Evolutionary conservation across 2,888 invertebrate genomes (phyloP).

Genomic region (Archips xylosteana): DNA sequence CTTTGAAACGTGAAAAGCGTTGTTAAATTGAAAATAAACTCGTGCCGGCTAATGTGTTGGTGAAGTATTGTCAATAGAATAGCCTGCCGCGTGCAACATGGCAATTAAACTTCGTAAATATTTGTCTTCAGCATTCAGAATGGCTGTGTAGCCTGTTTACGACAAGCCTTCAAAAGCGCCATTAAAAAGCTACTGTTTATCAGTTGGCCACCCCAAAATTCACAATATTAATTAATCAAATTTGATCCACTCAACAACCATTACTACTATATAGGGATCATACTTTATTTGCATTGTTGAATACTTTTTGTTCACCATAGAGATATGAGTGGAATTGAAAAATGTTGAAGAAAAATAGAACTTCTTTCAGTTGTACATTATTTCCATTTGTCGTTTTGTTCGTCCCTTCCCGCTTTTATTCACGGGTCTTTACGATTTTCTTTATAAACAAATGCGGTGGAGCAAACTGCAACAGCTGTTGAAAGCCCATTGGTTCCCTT

Average conservation of each 20-base stretch:
- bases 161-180: slow-evolving; percentile 42
- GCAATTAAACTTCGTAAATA: slow-evolving; percentile 59
- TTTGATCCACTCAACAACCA: not conserved
- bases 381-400: slow-evolving; percentile 25
- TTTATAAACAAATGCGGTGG: slow-evolving; percentile 41
- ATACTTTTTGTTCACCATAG: not conserved
- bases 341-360: not conserved
- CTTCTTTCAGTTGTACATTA: slow-evolving; percentile 30
- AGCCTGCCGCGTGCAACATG: slow-evolving; percentile 48
- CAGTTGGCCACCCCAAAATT: not conserved
- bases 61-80: slow-evolving; percentile 53
- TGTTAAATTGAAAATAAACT: slow-evolving; percentile 29
- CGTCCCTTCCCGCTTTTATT: slow-evolving; percentile 29
- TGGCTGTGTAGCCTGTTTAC: slow-evolving; percentile 50
- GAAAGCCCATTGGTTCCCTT: slow-evolving; percentile 27
- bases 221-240: not conserved
- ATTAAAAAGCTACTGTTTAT: slow-evolving; percentile 11
- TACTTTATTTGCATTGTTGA: not conserved
- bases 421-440: slow-evolving; percentile 25
- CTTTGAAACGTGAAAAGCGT: not conserved
- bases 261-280: not conserved
- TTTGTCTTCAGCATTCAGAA: slow-evolving; percentile 57
- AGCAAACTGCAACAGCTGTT: slow-evolving; percentile 40
- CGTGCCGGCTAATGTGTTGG: slow-evolving; percentile 46
- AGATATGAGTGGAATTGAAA: slow-evolving; percentile 8